Base-by-base conservation (phyloP, 92 coral and sea anemone species). In the Epizoanthus scotinus region DNA sequence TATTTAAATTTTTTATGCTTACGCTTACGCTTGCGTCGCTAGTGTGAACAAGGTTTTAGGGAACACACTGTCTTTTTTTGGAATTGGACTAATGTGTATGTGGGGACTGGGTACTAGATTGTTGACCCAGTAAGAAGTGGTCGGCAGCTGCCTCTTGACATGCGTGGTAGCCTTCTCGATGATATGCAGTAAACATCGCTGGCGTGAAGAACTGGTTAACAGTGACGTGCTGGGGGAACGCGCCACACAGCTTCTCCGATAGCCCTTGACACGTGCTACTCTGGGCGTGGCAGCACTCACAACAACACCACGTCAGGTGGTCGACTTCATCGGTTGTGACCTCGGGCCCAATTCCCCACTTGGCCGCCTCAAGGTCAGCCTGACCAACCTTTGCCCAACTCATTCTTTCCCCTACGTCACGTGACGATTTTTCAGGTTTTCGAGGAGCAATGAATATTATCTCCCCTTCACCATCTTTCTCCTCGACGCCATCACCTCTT, bases 171-270 rank as follows among this genome's bases (percentile, higher is more conserved):
- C 92, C 92, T 60, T 89, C 90, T 22, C 77, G 62, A 57, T 89
- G 92, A 66, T 89, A 89, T 8, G 90, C 92, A 22, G 79, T 62
- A 70, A 89, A 89, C 78, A 85, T 50, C 53, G 84, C 56, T 36
- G 92, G 92, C 9, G 92, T 89, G 81, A 86, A 89, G 62, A 86
- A 89, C 86, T 89, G 92, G 67, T 89, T 86, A 9, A 71, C 90
- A 22, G 89, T 81, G 29, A 50, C 67, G 90, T 89, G 92, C 27
- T 71, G 81, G 29, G 90, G 92, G 68, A 89, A 89, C 3, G 22
- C 57, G 63, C 92, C 92, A 77, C 90, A 89, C 34, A 86, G 19
- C 29, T 25, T 31, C 10, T 77, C 60, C 21, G 92, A 89, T 49
- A 86, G 8, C 60, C 87, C 50, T 31, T 42, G 84, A 34, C 81